phyloP scores from a whole-genome alignment of 2,113 vertebrate genomes.

The Silurus meridionalis region DNA sequence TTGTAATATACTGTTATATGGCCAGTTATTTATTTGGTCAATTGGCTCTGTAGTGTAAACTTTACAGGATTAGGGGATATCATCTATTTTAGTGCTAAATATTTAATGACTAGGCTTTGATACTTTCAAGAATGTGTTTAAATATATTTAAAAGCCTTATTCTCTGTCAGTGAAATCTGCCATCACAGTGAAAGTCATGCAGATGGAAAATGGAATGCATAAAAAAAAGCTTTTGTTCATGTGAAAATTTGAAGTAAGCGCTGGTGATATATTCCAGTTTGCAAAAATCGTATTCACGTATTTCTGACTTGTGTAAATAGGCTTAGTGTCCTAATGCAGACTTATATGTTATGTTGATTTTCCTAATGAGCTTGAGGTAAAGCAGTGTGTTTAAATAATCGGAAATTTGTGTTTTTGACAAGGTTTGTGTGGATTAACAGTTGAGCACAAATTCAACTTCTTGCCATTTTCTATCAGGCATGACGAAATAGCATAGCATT shows the following conservation, averaged over 20 bases:
- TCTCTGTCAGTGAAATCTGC: neutral
- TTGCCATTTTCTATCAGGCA: slow-evolving; percentile 19
- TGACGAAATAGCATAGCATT: neutral
- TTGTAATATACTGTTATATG: neutral
- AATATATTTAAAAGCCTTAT: neutral
- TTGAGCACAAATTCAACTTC: neutral
- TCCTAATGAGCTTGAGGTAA: neutral
- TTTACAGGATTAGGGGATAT: neutral
- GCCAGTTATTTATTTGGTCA: slow-evolving; percentile 1
- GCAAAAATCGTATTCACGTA: neutral
- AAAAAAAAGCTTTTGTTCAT: neutral
- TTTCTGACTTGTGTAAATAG: neutral
- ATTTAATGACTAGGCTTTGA: neutral
- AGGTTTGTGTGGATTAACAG: neutral
- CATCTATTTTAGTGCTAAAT: neutral
- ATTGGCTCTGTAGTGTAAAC: neutral
- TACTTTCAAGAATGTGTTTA: neutral
- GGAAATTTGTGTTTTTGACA: neutral
- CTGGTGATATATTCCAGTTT: neutral
- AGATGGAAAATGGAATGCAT: neutral
- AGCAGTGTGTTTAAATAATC: neutral
- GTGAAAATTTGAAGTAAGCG: neutral
- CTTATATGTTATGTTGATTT: neutral
- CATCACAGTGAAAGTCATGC: neutral
- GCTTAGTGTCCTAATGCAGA: neutral